A percentile compares a stretch with the other conserved stretches of the same genome.
phyloP scores from a whole-genome alignment of 2,888 invertebrate species.

The Conomelus anceps region DNA sequence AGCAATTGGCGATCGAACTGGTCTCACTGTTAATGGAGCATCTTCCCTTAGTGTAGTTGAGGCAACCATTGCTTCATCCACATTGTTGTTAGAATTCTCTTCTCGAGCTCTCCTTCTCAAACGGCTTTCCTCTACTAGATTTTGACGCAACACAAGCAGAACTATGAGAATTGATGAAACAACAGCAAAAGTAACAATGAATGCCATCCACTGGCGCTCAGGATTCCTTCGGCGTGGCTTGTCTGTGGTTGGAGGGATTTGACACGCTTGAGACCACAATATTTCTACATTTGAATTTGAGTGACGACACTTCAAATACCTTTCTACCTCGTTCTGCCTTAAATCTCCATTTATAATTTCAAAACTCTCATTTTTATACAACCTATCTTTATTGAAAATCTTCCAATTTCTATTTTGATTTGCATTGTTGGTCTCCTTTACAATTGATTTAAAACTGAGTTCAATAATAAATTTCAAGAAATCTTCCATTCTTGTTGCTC shows the following conservation, averaged over 20 bases:
- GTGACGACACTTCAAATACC: not conserved
- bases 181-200: not conserved
- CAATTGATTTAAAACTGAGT: not conserved
- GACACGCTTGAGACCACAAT: not conserved
- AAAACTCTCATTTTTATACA: not conserved
- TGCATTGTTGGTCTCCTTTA: not conserved
- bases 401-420: not conserved
- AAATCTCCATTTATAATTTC: not conserved
- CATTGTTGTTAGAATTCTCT: not conserved
- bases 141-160: not conserved
- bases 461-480: not conserved
- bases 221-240: not conserved
- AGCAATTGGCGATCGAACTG: not conserved
- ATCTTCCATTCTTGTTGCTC: not conserved
- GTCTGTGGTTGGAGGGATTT: not conserved
- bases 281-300: not conserved
- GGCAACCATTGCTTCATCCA: not conserved
- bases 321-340: not conserved
- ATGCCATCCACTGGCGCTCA: slow-evolving; percentile 2
- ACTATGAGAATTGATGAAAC: not conserved
- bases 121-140: not conserved
- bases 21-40: not conserved
- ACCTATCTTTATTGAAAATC: not conserved
- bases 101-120: not conserved
- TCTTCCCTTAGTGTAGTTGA: not conserved